Conservation (phyloP, 1,140 invertebrate genomes). For the Zophobas morio region DNA sequence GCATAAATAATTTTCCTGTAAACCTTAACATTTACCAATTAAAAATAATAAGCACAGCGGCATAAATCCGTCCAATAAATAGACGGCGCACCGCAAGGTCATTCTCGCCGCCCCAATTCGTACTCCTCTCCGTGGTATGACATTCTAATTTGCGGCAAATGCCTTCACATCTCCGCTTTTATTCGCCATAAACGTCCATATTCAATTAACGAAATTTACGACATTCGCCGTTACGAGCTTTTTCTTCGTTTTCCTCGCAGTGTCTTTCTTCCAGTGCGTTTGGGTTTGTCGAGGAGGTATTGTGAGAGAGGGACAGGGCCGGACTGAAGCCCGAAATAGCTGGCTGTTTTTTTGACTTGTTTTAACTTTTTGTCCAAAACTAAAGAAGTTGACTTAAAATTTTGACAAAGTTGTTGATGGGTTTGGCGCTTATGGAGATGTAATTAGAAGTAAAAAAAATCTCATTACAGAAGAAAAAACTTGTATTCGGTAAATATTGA, state of each 20-base stretch:
- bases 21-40: conserved; percentile 26
- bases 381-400: no score
- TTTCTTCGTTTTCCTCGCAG: no score
- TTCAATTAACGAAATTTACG: conserved; percentile 32
- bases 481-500: no score
- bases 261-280: conserved; percentile 23
- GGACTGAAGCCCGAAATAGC: no score
- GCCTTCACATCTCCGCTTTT: conserved; percentile 12
- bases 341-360: no score
- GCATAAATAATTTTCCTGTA: conserved; percentile 25
- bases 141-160: conserved; percentile 11
- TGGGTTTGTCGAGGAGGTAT: not conserved
- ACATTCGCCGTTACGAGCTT: not conserved
- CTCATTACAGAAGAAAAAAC: no score
- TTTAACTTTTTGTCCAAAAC: no score
- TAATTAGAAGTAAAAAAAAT: no score
- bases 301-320: no score
- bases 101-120: not conserved
- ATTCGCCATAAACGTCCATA: conserved; percentile 21
- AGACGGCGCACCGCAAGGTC: not conserved
- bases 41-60: conserved; percentile 5
- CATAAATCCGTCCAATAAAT: conserved; percentile 4
- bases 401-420: no score
- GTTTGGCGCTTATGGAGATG: no score
- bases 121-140: not conserved